A percentile compares a stretch with the other conserved stretches of the same genome.
Evolutionary conservation across 2,113 vertebrate genomes (phyloP).

Genomic region (Saccopteryx bilineata): DNA sequence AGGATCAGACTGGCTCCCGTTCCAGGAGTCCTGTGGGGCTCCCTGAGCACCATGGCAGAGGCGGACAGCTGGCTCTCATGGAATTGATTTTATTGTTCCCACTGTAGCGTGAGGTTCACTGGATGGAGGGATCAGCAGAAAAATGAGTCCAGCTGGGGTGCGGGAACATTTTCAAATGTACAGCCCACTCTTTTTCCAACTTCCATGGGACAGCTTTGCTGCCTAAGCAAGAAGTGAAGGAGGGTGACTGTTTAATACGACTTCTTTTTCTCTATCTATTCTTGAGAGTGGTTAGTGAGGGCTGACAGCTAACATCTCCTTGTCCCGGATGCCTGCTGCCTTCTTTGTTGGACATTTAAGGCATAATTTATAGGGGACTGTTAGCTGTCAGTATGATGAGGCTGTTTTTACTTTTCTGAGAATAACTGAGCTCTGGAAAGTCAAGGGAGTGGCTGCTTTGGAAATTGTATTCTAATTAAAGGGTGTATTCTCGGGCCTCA

Average conservation of each 20-base stretch:
- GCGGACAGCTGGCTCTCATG: constrained; percentile 69
- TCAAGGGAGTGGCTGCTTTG: constrained; percentile 84
- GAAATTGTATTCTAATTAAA: constrained; percentile 85
- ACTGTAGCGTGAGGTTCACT: constrained; percentile 26
- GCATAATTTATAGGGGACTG: constrained; percentile 72
- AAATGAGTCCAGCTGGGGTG: constrained; percentile 56
- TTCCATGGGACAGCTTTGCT: constrained; percentile 71
- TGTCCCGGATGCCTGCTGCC: not conserved
- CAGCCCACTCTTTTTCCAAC: constrained; percentile 78
- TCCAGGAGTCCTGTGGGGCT: constrained; percentile 63
- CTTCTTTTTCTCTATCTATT: constrained; percentile 19
- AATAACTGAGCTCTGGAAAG: constrained; percentile 77
- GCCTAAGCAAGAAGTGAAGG: constrained; percentile 13
- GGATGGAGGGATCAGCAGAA: constrained; percentile 63
- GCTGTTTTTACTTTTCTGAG: constrained; percentile 82
- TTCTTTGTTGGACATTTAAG: constrained; percentile 41
- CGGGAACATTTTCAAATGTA: constrained; percentile 70
- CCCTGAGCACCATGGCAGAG: constrained; percentile 55
- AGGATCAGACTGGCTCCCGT: not conserved
- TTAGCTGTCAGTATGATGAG: constrained; percentile 73
- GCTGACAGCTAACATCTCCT: not conserved
- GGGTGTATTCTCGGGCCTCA: constrained; percentile 83
- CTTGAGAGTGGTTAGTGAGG: constrained; percentile 17
- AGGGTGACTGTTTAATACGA: not conserved
- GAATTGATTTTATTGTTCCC: constrained; percentile 64